phyloP scores from a whole-genome alignment of 2,113 vertebrate species.

The Tachycineta bicolor region DNA sequence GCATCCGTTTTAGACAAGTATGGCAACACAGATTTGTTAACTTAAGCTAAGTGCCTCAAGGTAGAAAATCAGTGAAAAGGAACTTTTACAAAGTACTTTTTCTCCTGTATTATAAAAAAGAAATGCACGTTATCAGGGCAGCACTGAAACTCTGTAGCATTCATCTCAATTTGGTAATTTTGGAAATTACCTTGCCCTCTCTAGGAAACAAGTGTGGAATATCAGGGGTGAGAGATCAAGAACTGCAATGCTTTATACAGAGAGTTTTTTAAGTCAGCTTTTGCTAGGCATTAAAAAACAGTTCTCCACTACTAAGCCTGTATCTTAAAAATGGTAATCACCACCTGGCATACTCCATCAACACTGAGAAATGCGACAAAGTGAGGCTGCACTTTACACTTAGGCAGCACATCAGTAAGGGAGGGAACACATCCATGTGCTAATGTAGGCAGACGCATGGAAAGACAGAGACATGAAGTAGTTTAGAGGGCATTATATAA shows the following conservation, averaged over 20 bases:
- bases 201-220: not conserved
- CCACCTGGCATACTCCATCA: not conserved
- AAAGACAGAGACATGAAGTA: not conserved
- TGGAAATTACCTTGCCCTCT: not conserved
- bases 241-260: not conserved
- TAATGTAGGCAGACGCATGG: constrained; percentile 3
- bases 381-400: not conserved
- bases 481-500: constrained; percentile 25
- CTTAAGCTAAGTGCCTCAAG: not conserved
- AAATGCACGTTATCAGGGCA: not conserved
- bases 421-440: not conserved
- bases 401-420: not conserved
- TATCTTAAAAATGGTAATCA: constrained; percentile 2
- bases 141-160: not conserved
- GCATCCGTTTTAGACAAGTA: not conserved
- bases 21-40: not conserved
- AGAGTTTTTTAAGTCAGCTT: not conserved
- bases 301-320: not conserved
- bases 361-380: not conserved
- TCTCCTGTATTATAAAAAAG: not conserved
- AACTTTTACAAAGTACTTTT: not conserved
- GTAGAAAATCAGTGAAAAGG: not conserved
- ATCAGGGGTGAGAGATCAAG: not conserved
- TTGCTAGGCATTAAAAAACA: not conserved
- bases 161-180: not conserved